These are phyloP conservation scores for Oncorhynchus nerka DNA, from an alignment of 2,113 vertebrate genomes.

Conservation along the genomic window DNA sequence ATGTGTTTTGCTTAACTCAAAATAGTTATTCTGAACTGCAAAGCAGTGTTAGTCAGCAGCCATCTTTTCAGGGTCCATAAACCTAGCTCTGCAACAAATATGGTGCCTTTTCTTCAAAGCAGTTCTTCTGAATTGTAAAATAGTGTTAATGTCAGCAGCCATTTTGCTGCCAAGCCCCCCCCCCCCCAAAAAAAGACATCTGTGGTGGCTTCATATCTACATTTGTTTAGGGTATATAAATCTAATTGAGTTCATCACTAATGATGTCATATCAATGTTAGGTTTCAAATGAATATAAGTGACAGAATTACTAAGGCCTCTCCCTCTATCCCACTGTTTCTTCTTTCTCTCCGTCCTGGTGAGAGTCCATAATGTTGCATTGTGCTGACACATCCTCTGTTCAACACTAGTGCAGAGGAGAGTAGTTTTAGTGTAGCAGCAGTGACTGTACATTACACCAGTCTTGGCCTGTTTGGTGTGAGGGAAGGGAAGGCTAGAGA, in stretches of 20 bases:
- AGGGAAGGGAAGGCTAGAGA: not conserved
- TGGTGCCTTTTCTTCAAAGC: no score
- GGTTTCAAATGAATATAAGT: not conserved
- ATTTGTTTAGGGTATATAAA: no score
- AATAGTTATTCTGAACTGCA: no score
- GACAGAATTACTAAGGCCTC: not conserved
- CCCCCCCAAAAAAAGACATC: no score
- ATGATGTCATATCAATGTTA: not conserved
- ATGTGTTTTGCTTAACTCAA: no score
- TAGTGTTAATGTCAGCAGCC: no score
- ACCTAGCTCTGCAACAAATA: no score
- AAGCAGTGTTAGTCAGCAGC: no score
- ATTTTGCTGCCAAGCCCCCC: no score
- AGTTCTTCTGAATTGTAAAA: no score
- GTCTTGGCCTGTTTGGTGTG: not conserved
- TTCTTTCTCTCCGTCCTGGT: not conserved
- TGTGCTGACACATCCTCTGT: not conserved
- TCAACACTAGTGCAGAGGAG: not conserved
- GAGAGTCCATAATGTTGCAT: not conserved
- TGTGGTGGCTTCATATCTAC: no score
- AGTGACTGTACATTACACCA: not conserved
- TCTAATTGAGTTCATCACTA: not conserved
- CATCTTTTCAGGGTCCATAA: no score
- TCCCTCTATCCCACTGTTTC: not conserved
- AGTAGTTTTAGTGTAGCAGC: not conserved